These are phyloP conservation scores for Lepidocyrtoides sp. DNA, from an alignment of 2,888 invertebrate species.

Conservation along the genomic window DNA sequence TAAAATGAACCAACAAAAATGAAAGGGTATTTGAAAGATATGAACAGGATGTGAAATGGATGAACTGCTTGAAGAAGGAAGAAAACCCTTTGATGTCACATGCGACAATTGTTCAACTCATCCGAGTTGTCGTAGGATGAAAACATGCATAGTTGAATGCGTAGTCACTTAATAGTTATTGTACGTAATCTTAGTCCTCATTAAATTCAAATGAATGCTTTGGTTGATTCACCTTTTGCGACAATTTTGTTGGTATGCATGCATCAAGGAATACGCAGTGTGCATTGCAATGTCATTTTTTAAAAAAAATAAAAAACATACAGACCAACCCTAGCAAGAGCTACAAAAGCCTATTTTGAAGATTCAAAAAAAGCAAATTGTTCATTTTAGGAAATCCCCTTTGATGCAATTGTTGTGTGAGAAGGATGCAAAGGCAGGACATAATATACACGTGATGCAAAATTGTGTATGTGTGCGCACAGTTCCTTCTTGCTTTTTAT, in stretches of 20 bases:
- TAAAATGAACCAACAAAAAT: conserved; percentile 68
- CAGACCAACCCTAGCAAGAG: conserved; percentile 68
- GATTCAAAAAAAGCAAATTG: conserved; percentile 20
- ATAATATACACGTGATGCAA: neutral
- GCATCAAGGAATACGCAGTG: neutral
- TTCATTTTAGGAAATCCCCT: conserved; percentile 72
- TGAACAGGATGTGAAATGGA: conserved; percentile 74
- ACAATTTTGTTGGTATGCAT: conserved; percentile 13
- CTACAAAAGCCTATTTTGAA: conserved; percentile 60
- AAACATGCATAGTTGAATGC: conserved; percentile 20
- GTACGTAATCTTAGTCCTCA: conserved; percentile 63
- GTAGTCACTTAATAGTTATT: neutral
- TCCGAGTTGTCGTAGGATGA: conserved; percentile 14
- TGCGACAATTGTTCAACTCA: conserved; percentile 8
- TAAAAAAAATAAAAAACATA: conserved; percentile 46
- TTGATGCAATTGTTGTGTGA: conserved; percentile 58
- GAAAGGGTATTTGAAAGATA: conserved; percentile 52
- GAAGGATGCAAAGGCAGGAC: conserved; percentile 12
- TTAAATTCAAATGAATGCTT: conserved; percentile 42
- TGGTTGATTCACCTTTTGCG: conserved; percentile 71
- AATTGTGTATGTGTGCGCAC: neutral
- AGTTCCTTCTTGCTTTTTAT: neutral
- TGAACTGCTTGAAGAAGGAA: conserved; percentile 40
- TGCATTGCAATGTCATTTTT: conserved; percentile 71
- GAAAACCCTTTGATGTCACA: conserved; percentile 63